Evolutionary conservation across 2,888 invertebrate species (phyloP), one percentile per base, ranked within the genome.

Genomic region (Spodoptera littoralis): DNA sequence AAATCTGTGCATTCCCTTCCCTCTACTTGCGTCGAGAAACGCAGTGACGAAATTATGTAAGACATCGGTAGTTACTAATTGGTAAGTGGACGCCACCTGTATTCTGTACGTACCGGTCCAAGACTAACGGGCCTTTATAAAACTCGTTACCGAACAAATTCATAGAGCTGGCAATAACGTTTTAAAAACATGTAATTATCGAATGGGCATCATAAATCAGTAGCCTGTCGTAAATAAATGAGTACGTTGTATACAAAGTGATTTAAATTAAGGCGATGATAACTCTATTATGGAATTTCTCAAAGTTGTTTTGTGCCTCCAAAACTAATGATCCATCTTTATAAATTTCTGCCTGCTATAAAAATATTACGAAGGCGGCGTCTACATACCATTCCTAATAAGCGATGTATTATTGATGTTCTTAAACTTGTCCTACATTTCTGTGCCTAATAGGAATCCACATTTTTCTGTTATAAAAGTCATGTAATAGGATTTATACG

Each of bases 71-170:
- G 84, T 85, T 82, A 88, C 88, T 93, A 93, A 93, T 92, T 92
- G 90, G 86, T 85, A 77, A 84, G 82, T 84, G 82, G 82, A 82
- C 83, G 83, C 86, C 77, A 77, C 78, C 70, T 82, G 76, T 73
- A 75, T 81, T 76, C 81, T 81, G 81, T 84, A 76, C 82, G 86
- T 86, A 90, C 89, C 86, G 90, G 89, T 88, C 81, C 74, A 76
- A 71, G 80, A 82, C 72, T 90, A 92, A 93, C 92, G 93, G 92
- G 70, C 82, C 81, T 80, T 79, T 84, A 73, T 75, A 81, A 86
- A 88, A 90, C 90, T 91, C 83, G 90, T 91, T 90, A 90, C 85
- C 85, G 84, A 87, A 89, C 87, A 83, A 88, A 89, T 87, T 88
- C 86, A 89, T 87, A 80, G 71, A 75, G 75, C 65, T 73, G 60